Conservation (phyloP, 2,113 vertebrate species). For the Pica pica region DNA sequence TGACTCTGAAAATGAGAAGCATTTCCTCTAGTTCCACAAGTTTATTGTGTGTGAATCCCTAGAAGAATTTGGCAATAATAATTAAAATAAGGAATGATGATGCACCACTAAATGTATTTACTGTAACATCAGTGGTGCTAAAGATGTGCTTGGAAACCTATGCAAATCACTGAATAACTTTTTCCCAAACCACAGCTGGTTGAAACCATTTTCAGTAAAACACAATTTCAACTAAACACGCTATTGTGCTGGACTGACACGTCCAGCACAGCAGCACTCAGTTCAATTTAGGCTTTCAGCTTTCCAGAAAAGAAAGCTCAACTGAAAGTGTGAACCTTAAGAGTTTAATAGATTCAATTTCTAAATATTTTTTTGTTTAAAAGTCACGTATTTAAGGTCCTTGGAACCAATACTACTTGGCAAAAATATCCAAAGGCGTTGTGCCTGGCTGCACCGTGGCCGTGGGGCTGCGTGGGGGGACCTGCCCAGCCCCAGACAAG, state of each 20-base stretch:
- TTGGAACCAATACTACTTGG: neutral
- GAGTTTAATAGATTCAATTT: neutral
- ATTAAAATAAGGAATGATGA: constrained; percentile 49
- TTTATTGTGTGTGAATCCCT: constrained; percentile 56
- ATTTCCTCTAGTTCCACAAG: constrained; percentile 58
- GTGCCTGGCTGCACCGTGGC: accelerated
- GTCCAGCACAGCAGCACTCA: neutral
- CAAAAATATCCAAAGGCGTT: accelerated
- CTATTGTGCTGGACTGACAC: neutral
- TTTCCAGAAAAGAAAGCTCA: neutral
- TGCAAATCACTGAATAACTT: constrained; percentile 30
- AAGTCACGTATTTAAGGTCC: neutral
- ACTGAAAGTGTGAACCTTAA: neutral
- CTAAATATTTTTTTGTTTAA: neutral
- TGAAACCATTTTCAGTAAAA: neutral
- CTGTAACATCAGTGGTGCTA: constrained; percentile 20
- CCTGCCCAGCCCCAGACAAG: neutral
- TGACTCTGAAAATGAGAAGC: constrained; percentile 48
- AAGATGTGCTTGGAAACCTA: constrained; percentile 28
- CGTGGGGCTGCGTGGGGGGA: accelerated
- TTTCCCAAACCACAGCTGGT: constrained; percentile 37
- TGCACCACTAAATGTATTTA: constrained; percentile 42
- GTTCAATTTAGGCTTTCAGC: neutral
- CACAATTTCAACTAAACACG: neutral
- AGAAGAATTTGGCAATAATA: constrained; percentile 57